Evolutionary conservation across 2,888 invertebrate genomes (phyloP).

Genomic region (Athalia circularis): DNA sequence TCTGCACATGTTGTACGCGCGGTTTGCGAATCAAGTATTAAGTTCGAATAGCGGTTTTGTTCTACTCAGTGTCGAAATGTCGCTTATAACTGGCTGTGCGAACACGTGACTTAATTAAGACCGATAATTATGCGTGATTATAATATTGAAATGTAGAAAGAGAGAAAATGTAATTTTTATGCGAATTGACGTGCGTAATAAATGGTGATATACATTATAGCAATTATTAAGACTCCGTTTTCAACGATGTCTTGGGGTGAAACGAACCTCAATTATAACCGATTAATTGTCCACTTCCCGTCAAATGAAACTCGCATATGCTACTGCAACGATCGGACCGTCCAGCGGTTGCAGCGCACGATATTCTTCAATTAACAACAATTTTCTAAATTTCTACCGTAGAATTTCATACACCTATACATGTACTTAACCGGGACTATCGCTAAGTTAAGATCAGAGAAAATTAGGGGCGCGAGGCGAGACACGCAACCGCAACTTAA

Average conservation of each 20-base stretch:
- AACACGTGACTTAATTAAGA: no score
- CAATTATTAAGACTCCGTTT: no score
- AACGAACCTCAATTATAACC: constrained; percentile 13
- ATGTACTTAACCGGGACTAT: constrained; percentile 44
- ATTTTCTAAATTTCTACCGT: constrained; percentile 35
- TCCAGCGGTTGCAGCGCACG: constrained; percentile 14
- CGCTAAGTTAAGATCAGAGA: constrained; percentile 29
- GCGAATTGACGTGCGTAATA: no score
- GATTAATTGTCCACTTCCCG: constrained; percentile 43
- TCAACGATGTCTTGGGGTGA: no score
- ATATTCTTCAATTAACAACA: constrained; percentile 43
- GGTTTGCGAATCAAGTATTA: constrained; percentile 1
- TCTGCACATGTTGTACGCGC: constrained; percentile 24
- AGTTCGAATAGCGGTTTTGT: constrained; percentile 28
- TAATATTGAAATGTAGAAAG: no score
- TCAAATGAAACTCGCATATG: neutral
- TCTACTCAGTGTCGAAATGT: neutral
- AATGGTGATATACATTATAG: no score
- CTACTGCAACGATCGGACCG: neutral
- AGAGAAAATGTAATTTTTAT: no score
- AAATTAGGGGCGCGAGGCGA: constrained; percentile 36
- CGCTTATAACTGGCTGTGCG: neutral
- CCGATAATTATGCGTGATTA: no score
- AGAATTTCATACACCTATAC: neutral
- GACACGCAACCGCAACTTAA: constrained; percentile 45